Base-by-base conservation (phyloP, 1,140 invertebrate genomes). In the Oscheius sp. region DNA sequence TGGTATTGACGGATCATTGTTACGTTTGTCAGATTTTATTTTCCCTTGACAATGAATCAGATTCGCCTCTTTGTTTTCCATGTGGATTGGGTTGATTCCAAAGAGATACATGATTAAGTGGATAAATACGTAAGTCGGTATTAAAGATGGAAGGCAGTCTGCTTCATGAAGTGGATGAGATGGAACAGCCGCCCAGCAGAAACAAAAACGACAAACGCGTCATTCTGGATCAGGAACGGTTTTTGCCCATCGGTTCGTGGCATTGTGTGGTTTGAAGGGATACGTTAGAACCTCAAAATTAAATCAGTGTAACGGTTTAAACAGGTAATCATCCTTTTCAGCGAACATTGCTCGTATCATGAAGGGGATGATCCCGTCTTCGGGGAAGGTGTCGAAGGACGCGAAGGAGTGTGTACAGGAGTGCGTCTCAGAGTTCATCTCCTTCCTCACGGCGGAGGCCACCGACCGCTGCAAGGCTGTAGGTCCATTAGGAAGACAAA, bases 301-400 rank as follows among this genome's bases (percentile, higher is more conserved):
- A n/a, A n/a, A n/a, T n/a, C 32, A 66, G 73, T 15, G 20, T 20
- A 28, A 42, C 26, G 28, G 58, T 10, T 52, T 10, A 55, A n/a
- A n/a, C 26, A 75, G 28, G 23, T 18, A 13, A 73, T 23, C 20
- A 10, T 31, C 52, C 38, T 38, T 35, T 76, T 20, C 45, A 76
- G 96, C 96, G 26, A 99, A 99, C 88, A 94, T 99, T 52, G 93
- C 94, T 0, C 92, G 97, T 87, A 97, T 99, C 46, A 99, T 99
- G 97, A 99, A 99, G 86, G 90, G 92, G 84, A 92, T 93, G 3
- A 94, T 99, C 78, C 96, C 96, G 3, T 91, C 93, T 75, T 91
- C 91, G 78, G 96, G 95, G 80, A 99, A 99, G 88, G 91, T 93
- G 81, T 94, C 96, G 0, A 99, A 99, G 88, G 97, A 99, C 88